These are phyloP conservation scores for Drosophila greeni DNA, from an alignment of 2,888 invertebrate species.

Conservation along the genomic window DNA sequence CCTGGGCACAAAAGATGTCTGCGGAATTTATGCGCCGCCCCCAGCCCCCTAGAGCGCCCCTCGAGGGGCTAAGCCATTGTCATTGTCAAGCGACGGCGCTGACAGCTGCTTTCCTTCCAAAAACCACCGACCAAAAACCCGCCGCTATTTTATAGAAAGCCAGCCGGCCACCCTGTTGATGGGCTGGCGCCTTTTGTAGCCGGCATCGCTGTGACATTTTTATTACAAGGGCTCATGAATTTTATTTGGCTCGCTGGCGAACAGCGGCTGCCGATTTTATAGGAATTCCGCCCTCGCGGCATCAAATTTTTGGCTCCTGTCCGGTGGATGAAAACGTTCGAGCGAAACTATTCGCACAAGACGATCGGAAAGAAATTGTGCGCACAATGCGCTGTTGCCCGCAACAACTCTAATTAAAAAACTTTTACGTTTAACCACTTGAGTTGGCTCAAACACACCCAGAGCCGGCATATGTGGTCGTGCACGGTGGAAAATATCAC, in stretches of 20 bases:
- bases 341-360: slow-evolving; percentile 58
- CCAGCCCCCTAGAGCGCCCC: slow-evolving; percentile 19
- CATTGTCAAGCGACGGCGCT: slow-evolving; percentile 59
- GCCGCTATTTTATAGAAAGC: slow-evolving; percentile 1
- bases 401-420: slow-evolving; percentile 71
- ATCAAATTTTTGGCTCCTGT: slow-evolving; percentile 14
- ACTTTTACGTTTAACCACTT: slow-evolving; percentile 72
- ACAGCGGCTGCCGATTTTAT: slow-evolving; percentile 60
- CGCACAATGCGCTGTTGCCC: slow-evolving; percentile 64
- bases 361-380: slow-evolving; percentile 62
- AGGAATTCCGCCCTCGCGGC: slow-evolving; percentile 40
- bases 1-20: slow-evolving; percentile 60
- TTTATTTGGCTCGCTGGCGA: slow-evolving; percentile 61
- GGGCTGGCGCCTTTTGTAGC: slow-evolving; percentile 54
- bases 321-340: slow-evolving; percentile 19
- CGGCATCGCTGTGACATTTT: slow-evolving; percentile 58
- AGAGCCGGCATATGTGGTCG: slow-evolving; percentile 15
- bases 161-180: slow-evolving; percentile 15
- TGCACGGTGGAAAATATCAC: slow-evolving; percentile 17
- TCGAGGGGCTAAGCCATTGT: slow-evolving; percentile 65
- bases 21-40: slow-evolving; percentile 53
- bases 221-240: slow-evolving; percentile 70
- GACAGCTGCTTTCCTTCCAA: slow-evolving; percentile 55
- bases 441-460: slow-evolving; percentile 50
- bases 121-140: slow-evolving; percentile 9